Evolutionary conservation across 2,888 invertebrate species (phyloP).

Genomic region (Lacanobia oleracea): DNA sequence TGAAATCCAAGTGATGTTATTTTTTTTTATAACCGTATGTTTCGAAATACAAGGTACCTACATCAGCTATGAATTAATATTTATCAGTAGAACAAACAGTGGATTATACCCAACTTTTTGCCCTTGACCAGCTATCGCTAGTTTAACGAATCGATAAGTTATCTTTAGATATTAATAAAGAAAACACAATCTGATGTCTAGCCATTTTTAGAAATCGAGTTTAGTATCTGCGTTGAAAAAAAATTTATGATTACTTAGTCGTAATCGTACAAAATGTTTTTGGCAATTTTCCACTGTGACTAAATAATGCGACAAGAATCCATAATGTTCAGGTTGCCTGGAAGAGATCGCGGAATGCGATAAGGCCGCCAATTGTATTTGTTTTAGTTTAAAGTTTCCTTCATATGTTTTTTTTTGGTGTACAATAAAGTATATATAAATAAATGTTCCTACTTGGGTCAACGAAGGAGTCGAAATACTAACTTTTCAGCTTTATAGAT

Average conservation of each 20-base stretch:
- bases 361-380: too few relatives aligned
- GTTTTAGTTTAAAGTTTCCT: too few relatives aligned
- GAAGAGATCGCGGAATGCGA: too few relatives aligned
- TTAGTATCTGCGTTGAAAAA: slow-evolving; percentile 20
- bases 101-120: slow-evolving; percentile 40
- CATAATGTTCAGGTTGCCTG: too few relatives aligned
- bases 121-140: slow-evolving; percentile 61
- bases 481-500: too few relatives aligned
- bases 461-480: background rate
- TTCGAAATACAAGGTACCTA: background rate
- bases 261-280: slow-evolving; percentile 6
- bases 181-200: slow-evolving; percentile 12
- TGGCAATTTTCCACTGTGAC: slow-evolving; percentile 19
- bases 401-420: too few relatives aligned
- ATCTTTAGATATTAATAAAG: slow-evolving; percentile 20
- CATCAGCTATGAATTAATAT: slow-evolving; percentile 6
- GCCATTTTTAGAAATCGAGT: slow-evolving; percentile 20
- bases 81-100: slow-evolving; percentile 43
- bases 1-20: too few relatives aligned
- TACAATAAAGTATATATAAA: too few relatives aligned
- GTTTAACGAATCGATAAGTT: slow-evolving; percentile 53
- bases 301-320: too few relatives aligned
- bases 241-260: slow-evolving; percentile 3
- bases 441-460: too few relatives aligned
- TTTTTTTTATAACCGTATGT: background rate